Conservation (phyloP, 2,888 invertebrate species). For the Chorisops tibialis region DNA sequence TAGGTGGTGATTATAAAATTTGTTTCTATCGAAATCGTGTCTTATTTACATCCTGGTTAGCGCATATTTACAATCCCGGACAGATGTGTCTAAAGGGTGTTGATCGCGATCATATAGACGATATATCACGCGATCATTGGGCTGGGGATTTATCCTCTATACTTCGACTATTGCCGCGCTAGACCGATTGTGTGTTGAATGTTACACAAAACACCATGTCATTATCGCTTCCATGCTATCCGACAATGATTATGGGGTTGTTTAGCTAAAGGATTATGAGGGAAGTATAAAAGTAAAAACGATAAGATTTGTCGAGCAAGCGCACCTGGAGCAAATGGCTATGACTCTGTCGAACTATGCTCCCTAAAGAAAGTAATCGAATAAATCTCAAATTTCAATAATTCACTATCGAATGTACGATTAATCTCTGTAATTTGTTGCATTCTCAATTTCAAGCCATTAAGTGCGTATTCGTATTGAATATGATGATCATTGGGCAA, state of each 20-base stretch:
- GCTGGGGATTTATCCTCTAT: not conserved
- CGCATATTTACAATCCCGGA: slow-evolving; percentile 9
- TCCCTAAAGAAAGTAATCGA: too few species aligned
- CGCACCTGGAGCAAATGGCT: slow-evolving; percentile 13
- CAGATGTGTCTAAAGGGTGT: slow-evolving; percentile 23
- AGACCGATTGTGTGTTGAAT: not conserved
- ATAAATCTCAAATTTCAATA: too few species aligned
- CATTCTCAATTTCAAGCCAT: too few species aligned
- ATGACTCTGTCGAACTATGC: too few species aligned
- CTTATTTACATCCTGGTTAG: slow-evolving; percentile 10
- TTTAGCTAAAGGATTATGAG: slow-evolving; percentile 22
- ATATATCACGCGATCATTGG: slow-evolving; percentile 22
- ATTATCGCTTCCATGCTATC: slow-evolving; percentile 28
- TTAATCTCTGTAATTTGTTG: too few species aligned
- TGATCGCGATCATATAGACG: slow-evolving; percentile 7
- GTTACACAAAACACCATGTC: slow-evolving; percentile 17
- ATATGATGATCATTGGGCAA: too few species aligned
- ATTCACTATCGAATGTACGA: too few species aligned
- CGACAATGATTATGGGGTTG: slow-evolving; percentile 27
- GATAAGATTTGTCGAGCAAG: not conserved
- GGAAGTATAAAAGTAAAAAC: not conserved
- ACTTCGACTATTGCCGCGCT: not conserved
- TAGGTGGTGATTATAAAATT: slow-evolving; percentile 23
- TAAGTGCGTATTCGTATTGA: too few species aligned
- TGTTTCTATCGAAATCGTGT: slow-evolving; percentile 2